phyloP scores from a whole-genome alignment of 2,888 invertebrate species.

The Eumacrocentrus americanus region DNA sequence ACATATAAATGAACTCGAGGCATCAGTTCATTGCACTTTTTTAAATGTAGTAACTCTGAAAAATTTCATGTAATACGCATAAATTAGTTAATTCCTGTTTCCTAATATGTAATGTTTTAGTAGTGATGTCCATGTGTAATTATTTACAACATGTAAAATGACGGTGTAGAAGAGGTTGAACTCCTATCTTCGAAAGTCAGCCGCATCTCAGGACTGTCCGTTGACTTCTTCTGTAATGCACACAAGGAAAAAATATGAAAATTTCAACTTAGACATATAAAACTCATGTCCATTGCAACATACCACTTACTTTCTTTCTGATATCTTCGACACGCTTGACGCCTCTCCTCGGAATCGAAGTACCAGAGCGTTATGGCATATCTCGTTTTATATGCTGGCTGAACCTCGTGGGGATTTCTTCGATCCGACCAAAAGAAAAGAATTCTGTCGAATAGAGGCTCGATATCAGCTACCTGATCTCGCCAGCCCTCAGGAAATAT shows the following conservation, averaged over 20 bases:
- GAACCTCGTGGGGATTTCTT: slow-evolving; percentile 96
- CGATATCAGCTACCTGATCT: slow-evolving; percentile 86
- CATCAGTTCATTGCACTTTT: no score
- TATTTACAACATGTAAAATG: slow-evolving; percentile 46
- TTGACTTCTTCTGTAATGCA: not conserved
- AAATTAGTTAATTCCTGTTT: no score
- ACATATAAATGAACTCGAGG: no score
- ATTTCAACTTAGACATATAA: no score
- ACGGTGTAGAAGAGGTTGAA: slow-evolving; percentile 2
- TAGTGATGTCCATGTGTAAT: slow-evolving; percentile 32
- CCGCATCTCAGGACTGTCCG: slow-evolving; percentile 1
- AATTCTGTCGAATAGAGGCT: slow-evolving; percentile 90
- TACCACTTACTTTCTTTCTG: slow-evolving; percentile 65
- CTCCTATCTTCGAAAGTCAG: slow-evolving; percentile 1
- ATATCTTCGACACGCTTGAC: slow-evolving; percentile 71
- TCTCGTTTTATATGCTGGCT: slow-evolving; percentile 86
- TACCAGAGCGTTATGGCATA: slow-evolving; percentile 94
- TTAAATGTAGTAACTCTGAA: no score
- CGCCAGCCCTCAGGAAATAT: slow-evolving; percentile 89
- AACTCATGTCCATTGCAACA: no score
- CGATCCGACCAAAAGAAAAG: slow-evolving; percentile 98
- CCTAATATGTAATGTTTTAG: no score
- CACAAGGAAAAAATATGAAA: not conserved
- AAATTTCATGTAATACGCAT: no score
- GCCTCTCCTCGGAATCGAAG: slow-evolving; percentile 83